phyloP scores from a whole-genome alignment of 1,140 invertebrate species.

The Anoplolepis gracilipes region DNA sequence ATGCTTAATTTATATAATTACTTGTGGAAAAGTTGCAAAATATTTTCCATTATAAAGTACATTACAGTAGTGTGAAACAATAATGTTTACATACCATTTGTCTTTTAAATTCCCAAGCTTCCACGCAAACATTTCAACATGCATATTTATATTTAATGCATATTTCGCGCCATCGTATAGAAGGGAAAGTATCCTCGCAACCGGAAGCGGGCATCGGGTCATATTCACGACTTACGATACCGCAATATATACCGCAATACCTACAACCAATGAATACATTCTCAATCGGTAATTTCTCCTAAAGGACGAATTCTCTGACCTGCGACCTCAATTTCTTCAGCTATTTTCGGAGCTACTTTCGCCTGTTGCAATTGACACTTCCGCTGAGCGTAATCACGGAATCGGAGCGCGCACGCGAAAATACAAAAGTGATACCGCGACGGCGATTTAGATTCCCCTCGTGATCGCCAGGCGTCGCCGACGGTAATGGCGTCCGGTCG shows the following conservation, averaged over 20 bases:
- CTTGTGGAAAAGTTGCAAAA: neutral
- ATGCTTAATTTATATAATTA: slow-evolving; percentile 7
- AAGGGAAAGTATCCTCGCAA: neutral
- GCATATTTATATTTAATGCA: neutral
- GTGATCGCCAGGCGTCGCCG: neutral
- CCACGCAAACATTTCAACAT: no score
- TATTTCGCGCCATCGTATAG: neutral
- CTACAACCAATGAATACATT: neutral
- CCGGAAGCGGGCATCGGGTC: slow-evolving; percentile 37
- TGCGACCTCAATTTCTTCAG: neutral
- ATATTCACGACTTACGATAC: neutral
- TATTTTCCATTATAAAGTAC: neutral
- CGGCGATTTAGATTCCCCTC: neutral
- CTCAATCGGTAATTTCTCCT: neutral
- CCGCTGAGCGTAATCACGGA: neutral
- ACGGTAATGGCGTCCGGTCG: slow-evolving; percentile 78
- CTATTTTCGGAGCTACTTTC: neutral
- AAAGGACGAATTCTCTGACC: neutral
- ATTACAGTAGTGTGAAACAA: neutral
- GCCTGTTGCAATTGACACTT: neutral
- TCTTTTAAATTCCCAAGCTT: neutral
- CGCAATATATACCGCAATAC: no score
- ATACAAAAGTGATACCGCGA: neutral
- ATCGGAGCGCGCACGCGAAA: neutral
- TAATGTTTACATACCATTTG: neutral